Conservation (phyloP, 2,113 vertebrate genomes). For the Pollimyrus isidori region DNA sequence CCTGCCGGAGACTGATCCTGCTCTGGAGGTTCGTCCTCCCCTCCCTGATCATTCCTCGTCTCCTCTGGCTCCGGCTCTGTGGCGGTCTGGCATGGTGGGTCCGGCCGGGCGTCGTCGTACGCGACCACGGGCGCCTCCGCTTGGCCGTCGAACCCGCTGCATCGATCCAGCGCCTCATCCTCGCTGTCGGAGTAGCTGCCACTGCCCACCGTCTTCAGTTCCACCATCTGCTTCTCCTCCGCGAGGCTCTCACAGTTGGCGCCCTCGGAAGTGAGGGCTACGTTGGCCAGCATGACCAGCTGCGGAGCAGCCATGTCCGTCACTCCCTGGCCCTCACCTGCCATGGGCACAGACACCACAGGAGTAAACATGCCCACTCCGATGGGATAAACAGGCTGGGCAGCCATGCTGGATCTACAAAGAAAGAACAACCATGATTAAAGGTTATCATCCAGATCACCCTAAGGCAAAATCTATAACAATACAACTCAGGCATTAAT, state of each 20-base stretch:
- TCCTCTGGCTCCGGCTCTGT: not conserved
- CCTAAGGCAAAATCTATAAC: not conserved
- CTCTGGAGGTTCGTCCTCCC: not conserved
- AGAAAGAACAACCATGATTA: slow-evolving; percentile 15
- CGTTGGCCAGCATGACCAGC: slow-evolving; percentile 93
- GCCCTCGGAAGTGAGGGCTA: slow-evolving; percentile 74
- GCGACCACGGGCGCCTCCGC: slow-evolving; percentile 35
- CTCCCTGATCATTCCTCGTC: not conserved
- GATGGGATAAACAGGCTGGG: slow-evolving; percentile 73
- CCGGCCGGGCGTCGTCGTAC: slow-evolving; percentile 37
- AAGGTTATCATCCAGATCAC: not conserved
- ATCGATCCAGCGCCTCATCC: slow-evolving; percentile 71
- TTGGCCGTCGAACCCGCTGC: slow-evolving; percentile 44
- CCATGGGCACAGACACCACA: slow-evolving; percentile 59
- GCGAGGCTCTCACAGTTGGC: slow-evolving; percentile 64
- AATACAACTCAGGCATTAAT: not conserved
- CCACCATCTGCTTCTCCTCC: slow-evolving; percentile 90
- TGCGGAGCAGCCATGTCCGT: slow-evolving; percentile 80
- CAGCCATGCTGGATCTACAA: slow-evolving; percentile 65
- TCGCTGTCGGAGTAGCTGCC: slow-evolving; percentile 84
- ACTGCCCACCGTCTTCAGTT: slow-evolving; percentile 79
- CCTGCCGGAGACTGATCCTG: not conserved
- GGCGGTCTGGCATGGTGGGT: rapidly evolving
- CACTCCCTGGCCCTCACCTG: slow-evolving; percentile 67
- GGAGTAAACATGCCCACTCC: slow-evolving; percentile 65